These are phyloP conservation scores for Rhynchonycteris naso DNA, from an alignment of 2,797 vertebrate species.

Conservation along the genomic window DNA sequence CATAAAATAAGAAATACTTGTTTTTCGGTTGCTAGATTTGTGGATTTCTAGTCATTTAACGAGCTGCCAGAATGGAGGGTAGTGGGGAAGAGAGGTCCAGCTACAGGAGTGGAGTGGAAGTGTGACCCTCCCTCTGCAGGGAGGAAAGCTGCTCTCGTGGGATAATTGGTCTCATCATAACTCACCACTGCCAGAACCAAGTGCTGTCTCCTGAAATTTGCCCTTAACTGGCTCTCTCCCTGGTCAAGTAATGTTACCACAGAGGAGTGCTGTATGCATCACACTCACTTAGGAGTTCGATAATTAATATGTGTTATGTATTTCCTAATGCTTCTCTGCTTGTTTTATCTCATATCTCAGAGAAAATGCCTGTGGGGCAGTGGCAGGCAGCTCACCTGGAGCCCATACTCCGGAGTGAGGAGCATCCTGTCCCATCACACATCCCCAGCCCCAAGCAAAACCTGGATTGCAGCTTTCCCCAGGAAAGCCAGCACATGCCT, in stretches of 20 bases:
- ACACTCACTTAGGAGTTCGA: not conserved
- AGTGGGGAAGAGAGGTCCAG: not conserved
- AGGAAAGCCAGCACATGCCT: not conserved
- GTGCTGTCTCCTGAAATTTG: not conserved
- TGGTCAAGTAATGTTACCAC: not conserved
- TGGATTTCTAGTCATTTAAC: slow-evolving; percentile 68
- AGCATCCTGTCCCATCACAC: not conserved
- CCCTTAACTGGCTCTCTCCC: not conserved
- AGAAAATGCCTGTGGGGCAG: not conserved
- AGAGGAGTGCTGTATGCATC: not conserved
- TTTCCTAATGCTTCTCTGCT: not conserved
- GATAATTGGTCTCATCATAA: slow-evolving; percentile 4
- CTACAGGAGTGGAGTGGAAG: not conserved
- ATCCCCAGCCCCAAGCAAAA: not conserved
- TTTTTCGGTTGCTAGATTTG: slow-evolving; percentile 57
- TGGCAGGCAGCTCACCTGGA: not conserved
- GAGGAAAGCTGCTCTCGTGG: not conserved
- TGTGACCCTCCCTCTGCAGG: not conserved
- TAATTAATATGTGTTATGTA: not conserved
- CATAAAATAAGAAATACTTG: slow-evolving; percentile 60
- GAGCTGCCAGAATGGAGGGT: not conserved
- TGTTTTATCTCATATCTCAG: not conserved
- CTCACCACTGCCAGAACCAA: slow-evolving; percentile 21
- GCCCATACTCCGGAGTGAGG: not conserved
- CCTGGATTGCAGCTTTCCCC: not conserved